Percentiles rank a stretch among this genome's conserved stretches.
Evolutionary conservation across 2,888 invertebrate species (phyloP).

Genomic region (Mamestra brassicae): DNA sequence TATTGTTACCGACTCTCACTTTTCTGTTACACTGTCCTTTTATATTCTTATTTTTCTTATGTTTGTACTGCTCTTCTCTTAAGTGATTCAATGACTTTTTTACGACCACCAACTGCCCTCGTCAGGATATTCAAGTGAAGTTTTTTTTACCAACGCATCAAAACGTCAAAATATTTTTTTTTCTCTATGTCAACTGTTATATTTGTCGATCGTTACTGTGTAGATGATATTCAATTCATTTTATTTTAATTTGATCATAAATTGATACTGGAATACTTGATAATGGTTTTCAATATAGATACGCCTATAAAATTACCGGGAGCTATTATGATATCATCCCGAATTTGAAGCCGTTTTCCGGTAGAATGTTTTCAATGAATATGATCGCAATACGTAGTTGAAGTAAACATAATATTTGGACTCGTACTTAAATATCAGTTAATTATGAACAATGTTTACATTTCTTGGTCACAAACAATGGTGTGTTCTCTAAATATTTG

Average conservation of each 20-base stretch:
- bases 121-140: background rate
- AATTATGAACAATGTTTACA: constrained; percentile 14
- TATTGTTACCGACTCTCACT: background rate
- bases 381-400: constrained; percentile 8
- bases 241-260: background rate
- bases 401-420: constrained; percentile 26
- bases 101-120: background rate
- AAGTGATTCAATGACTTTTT: background rate
- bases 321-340: constrained; percentile 5
- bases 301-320: background rate
- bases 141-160: background rate
- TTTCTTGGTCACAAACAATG: constrained; percentile 28
- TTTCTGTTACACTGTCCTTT: background rate
- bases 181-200: background rate
- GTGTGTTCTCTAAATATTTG: constrained; percentile 15
- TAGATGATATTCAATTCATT: background rate
- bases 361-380: constrained; percentile 27
- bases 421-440: constrained; percentile 25
- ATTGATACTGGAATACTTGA: background rate
- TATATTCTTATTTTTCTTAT: no score
- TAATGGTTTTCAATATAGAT: background rate
- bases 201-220: no score
- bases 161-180: background rate
- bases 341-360: constrained; percentile 19
- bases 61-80: background rate